Percentiles rank a stretch among this genome's conserved stretches.
phyloP scores from a whole-genome alignment of 2,797 vertebrate species.

The Fistularia tabacaria region DNA sequence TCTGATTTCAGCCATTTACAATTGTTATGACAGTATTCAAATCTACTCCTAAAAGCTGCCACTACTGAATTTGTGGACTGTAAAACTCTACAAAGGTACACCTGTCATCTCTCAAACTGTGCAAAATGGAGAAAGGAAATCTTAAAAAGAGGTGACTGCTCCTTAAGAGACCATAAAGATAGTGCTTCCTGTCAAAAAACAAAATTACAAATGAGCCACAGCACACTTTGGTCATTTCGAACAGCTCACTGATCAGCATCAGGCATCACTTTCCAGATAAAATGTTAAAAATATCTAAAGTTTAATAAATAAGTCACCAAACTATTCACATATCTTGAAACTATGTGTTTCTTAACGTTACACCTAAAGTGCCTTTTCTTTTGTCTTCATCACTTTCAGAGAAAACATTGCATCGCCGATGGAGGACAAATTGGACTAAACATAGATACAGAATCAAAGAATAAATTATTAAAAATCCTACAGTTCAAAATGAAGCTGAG shows the following conservation, averaged over 20 bases:
- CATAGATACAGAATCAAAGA: slow-evolving; percentile 14
- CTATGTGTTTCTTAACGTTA: slow-evolving; percentile 42
- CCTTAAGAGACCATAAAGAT: slow-evolving; percentile 65
- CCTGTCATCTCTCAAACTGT: slow-evolving; percentile 79
- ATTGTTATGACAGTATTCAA: slow-evolving; percentile 76
- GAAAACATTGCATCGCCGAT: slow-evolving; percentile 46
- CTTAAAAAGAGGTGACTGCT: slow-evolving; percentile 67
- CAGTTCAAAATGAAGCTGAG: slow-evolving; percentile 50
- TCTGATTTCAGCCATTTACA: slow-evolving; percentile 79
- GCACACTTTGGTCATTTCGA: slow-evolving; percentile 85
- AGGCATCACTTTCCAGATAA: slow-evolving; percentile 38
- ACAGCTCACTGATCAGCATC: slow-evolving; percentile 45
- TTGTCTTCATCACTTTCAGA: slow-evolving; percentile 52
- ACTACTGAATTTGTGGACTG: slow-evolving; percentile 80
- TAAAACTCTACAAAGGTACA: slow-evolving; percentile 67
- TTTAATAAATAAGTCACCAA: slow-evolving; percentile 57
- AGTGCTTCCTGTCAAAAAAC: slow-evolving; percentile 77
- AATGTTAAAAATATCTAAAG: slow-evolving; percentile 3
- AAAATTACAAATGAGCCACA: slow-evolving; percentile 50
- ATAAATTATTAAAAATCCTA: slow-evolving; percentile 37
- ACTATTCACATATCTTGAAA: slow-evolving; percentile 26
- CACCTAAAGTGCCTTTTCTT: slow-evolving; percentile 70
- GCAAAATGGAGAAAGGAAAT: slow-evolving; percentile 88
- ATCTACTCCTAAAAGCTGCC: slow-evolving; percentile 85
- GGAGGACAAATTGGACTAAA: slow-evolving; percentile 39